Evolutionary conservation across 2,888 invertebrate genomes (phyloP), one percentile per base, ranked within the genome.

Genomic region (Teinopalpus imperialis): DNA sequence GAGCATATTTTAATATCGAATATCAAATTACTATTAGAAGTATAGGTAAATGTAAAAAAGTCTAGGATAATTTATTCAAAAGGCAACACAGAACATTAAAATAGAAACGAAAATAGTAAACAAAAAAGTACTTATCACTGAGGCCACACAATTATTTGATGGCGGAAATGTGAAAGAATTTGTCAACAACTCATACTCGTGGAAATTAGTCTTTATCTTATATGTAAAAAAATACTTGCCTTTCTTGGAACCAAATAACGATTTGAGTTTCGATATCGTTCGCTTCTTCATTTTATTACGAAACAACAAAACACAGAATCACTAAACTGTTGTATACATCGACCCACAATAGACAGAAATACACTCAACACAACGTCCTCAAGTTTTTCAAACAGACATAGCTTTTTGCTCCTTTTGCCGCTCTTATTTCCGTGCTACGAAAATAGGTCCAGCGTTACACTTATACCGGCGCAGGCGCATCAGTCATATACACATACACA

Each of bases 401-500:
- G 69, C 80, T 81, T 87, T 88, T 88, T 87, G 86, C 78, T 86
- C 83, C 85, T 87, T 85, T 87, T 87, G 80, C 80, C 78, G 83
- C 80, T 86, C 85, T 86, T 88, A 88, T 86, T 88, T 88, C 88
- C 87, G 88, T 88, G 81, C 80, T 81, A 86, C 88, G 80, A 87
- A 88, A 88, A 88, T 88, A 88, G 87, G 81, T 66, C 69, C 69
- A 73, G 74, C 78, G 83, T 74, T 77, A 83, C 82, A 83, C 85
- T 85, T 82, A 81, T 78, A 82, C 66, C 74, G 78, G 69, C 68
- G 78, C 78, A 70, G 80, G 66, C 80, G 80, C 83, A 80, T 86
- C 86, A 81, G 69, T 85, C 82, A 80, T 78, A 45, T 40, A 69
- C 66, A 63, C 52, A 45, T 40, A 69, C 66, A 63, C 52, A 60